Evolutionary conservation across 2,113 vertebrate species (phyloP), one percentile per base, ranked within the genome.

Genomic region (Lasiurus cinereus): DNA sequence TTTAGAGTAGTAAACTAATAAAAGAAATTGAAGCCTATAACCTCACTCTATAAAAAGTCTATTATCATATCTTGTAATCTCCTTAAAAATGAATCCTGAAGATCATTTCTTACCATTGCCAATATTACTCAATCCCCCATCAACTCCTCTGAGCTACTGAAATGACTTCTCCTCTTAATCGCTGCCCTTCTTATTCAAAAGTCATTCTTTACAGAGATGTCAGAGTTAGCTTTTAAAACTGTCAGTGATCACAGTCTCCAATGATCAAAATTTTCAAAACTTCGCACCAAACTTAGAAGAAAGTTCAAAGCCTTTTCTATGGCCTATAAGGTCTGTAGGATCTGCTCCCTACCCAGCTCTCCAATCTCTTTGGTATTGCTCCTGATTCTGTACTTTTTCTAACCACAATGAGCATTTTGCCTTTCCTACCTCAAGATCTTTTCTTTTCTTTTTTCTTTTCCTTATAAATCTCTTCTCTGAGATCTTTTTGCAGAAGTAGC

Each of bases 401-500:
- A 27, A 52, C 31, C 19, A 82, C n/a, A n/a, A 16, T 52, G 24
- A n/a, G 14, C 22, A 50, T 73, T 62, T 22, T 18, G 27, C 22
- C 13, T 36, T 85, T 43, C 46, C 3, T 78, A 83, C 11, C 14
- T 78, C 13, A 77, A 54, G 16, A 56, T 1, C 19, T 52, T 82
- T 80, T 24, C 29, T 74, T 67, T 80, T 31, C 67, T 56, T 70
- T 1, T 33, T 31, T 54, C 21, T 82, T 92, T n/a, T 82, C 80
- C 39, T 56, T 89, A 94, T 64, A 88, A 94, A 83, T 70, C 11
- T 82, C 62, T 78, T 73, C 33, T 89, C 50, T 73, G 19, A 88
- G 70, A 73, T 3, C 16, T 59, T 59, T 73, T 82, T 56, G 70
- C 10, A 86, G 21, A 80, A 46, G 8, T 18, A 64, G 5, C 14